Evolutionary conservation across 2,888 invertebrate species (phyloP).

Genomic region (Netelia inedita): DNA sequence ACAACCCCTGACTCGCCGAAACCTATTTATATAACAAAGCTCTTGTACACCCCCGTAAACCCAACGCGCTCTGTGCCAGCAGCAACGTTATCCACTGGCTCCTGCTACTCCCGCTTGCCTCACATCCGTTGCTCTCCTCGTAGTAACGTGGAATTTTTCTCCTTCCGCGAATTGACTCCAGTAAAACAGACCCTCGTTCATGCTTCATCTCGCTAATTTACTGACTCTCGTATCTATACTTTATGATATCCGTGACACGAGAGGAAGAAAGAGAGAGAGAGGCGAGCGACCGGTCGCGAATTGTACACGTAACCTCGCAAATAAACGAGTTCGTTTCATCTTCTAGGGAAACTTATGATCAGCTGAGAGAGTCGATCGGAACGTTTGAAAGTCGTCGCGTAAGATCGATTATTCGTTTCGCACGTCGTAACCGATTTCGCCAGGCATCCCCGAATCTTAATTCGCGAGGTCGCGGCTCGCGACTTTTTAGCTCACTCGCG

Average conservation of each 20-base stretch:
- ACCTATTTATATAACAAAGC: conserved; percentile 85
- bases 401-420: neutral
- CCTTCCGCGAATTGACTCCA: neutral
- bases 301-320: too few species aligned
- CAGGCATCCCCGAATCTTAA: conserved; percentile 71
- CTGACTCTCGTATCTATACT: neutral
- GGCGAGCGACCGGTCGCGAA: neutral
- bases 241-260: conserved; percentile 15
- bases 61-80: conserved; percentile 75
- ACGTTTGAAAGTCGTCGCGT: neutral
- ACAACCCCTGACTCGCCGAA: conserved; percentile 85
- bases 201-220: neutral
- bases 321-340: too few species aligned
- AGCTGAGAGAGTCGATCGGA: too few species aligned
- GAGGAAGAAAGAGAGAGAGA: neutral
- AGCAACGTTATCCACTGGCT: neutral
- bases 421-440: conserved; percentile 33
- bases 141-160: neutral
- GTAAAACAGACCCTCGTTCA: neutral
- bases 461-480: conserved; percentile 74
- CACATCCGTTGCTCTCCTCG: too few species aligned
- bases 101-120: neutral
- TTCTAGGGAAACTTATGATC: too few species aligned
- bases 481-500: neutral
- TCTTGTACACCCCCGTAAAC: conserved; percentile 83